A percentile compares a stretch with the other conserved stretches of the same genome.
These are phyloP conservation scores for Andrena trimmerana DNA, from an alignment of 2,888 invertebrate genomes.

Conservation along the genomic window DNA sequence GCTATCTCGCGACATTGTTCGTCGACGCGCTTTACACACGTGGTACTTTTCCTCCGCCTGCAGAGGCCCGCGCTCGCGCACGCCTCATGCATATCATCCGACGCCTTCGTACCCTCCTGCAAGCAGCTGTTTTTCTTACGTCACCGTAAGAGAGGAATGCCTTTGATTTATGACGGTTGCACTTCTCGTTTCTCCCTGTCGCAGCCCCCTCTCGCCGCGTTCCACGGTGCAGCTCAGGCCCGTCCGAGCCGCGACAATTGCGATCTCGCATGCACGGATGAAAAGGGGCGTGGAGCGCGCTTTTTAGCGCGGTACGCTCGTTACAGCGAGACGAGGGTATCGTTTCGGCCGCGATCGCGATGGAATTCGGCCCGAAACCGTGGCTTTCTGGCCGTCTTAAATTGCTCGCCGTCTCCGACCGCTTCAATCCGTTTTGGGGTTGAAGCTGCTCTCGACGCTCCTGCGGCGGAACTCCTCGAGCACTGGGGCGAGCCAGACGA, in stretches of 20 bases:
- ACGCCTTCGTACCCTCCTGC: slow-evolving; percentile 65
- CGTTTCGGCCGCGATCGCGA: slow-evolving; percentile 10
- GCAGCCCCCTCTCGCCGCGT: neutral
- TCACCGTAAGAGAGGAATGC: slow-evolving; percentile 71
- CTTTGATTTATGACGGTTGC: slow-evolving; percentile 75
- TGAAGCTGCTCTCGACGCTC: too few relatives aligned
- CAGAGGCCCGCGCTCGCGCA: neutral
- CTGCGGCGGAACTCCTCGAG: too few relatives aligned
- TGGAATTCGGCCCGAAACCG: slow-evolving; percentile 4
- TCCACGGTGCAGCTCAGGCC: neutral
- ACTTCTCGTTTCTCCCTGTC: slow-evolving; percentile 15
- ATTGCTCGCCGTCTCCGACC: neutral
- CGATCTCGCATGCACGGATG: slow-evolving; percentile 66
- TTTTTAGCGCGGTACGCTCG: slow-evolving; percentile 48
- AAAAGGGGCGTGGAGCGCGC: slow-evolving; percentile 50
- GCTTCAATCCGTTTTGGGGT: too few relatives aligned
- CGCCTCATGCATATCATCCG: slow-evolving; percentile 62
- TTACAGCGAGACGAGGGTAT: slow-evolving; percentile 22
- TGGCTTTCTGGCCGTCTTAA: neutral
- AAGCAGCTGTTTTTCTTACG: slow-evolving; percentile 79
- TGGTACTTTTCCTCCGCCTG: slow-evolving; percentile 32
- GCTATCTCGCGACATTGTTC: slow-evolving; percentile 73
- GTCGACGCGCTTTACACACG: slow-evolving; percentile 55
- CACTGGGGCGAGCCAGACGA: too few relatives aligned
- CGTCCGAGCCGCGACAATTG: slow-evolving; percentile 62